phyloP scores from a whole-genome alignment of 2,797 vertebrate genomes.

The Tangara arthus region DNA sequence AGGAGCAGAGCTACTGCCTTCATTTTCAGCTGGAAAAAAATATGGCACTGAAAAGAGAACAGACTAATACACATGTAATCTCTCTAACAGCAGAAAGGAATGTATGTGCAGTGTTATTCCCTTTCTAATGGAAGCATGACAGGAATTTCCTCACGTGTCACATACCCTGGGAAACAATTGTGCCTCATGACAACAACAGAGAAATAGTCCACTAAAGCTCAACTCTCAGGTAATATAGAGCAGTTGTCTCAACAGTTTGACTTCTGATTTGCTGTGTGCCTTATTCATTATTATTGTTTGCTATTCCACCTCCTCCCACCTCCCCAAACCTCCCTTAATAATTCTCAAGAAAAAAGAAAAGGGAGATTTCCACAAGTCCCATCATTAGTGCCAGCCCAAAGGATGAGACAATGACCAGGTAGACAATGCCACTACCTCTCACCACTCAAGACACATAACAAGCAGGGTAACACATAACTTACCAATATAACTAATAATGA shows the following conservation, averaged over 20 bases:
- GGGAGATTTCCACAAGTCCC: not conserved
- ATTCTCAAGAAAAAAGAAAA: not conserved
- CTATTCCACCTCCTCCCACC: not conserved
- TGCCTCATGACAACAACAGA: not conserved
- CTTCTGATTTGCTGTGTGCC: not conserved
- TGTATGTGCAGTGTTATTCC: not conserved
- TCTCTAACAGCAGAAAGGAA: not conserved
- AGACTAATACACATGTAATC: not conserved
- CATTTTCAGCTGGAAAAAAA: not conserved
- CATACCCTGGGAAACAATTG: not conserved
- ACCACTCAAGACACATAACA: not conserved
- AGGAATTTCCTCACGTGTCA: not conserved
- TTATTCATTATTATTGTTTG: not conserved
- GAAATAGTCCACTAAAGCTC: not conserved
- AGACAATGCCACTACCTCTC: not conserved
- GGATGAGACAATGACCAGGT: not conserved
- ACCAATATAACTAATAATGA: not conserved
- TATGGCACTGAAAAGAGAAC: not conserved
- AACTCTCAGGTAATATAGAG: not conserved
- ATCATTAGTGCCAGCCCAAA: not conserved
- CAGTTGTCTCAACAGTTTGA: not conserved
- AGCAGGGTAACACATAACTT: not conserved
- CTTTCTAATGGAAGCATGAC: not conserved
- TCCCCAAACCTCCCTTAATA: not conserved
- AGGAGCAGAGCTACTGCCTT: not conserved